Conservation (phyloP, 2,888 invertebrate species). For the Danaus chrysippus region DNA sequence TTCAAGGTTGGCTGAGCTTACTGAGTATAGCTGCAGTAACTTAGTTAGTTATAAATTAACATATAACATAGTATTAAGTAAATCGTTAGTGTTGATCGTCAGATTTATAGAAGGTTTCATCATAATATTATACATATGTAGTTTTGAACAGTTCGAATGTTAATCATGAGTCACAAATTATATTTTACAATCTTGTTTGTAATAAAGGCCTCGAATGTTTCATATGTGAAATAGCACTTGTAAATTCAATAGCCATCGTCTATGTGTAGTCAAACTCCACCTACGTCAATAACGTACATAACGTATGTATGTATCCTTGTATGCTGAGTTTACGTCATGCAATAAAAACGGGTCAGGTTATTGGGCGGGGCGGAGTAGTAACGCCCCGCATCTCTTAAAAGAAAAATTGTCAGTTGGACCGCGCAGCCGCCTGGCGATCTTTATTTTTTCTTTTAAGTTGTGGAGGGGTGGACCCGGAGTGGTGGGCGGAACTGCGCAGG, state of each 20-base stretch:
- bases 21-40: neutral
- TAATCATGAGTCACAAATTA: neutral
- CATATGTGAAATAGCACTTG: conserved; percentile 56
- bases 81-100: neutral
- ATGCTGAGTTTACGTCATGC: conserved; percentile 69
- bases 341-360: conserved; percentile 76
- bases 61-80: neutral
- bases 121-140: conserved; percentile 1
- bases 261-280: conserved; percentile 50
- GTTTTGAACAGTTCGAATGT: neutral
- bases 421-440: conserved; percentile 76
- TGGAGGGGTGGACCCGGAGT: conserved; percentile 53
- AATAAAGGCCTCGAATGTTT: conserved; percentile 50
- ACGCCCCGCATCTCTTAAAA: conserved; percentile 74
- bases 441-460: conserved; percentile 77
- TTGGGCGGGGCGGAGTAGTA: conserved; percentile 62
- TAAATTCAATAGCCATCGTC: conserved; percentile 42
- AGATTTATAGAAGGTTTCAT: neutral
- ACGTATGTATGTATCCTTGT: conserved; percentile 68
- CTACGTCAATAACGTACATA: conserved; percentile 63
- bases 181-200: conserved; percentile 21
- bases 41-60: neutral
- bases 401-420: conserved; percentile 73
- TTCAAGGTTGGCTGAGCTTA: conserved; percentile 59
- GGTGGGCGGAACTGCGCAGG: conserved; percentile 71